These are phyloP conservation scores for Pseudococcus longispinus DNA, from an alignment of 2,888 invertebrate species.

Conservation along the genomic window DNA sequence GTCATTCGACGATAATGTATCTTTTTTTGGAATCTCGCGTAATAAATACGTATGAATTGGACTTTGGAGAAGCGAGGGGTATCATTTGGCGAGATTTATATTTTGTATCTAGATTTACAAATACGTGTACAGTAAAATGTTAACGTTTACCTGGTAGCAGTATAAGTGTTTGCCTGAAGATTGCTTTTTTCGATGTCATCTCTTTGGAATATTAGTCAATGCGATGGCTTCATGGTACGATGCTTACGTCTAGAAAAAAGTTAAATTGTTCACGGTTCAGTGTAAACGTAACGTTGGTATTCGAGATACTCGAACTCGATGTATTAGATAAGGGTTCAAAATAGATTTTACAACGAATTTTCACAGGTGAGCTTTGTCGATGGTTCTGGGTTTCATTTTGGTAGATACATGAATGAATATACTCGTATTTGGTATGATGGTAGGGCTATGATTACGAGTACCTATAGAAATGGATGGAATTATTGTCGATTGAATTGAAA, in stretches of 20 bases:
- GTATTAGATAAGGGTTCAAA: background rate
- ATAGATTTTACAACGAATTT: background rate
- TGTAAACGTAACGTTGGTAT: slow-evolving; percentile 13
- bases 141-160: slow-evolving; percentile 28
- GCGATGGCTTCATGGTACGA: slow-evolving; percentile 4
- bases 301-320: background rate
- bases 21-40: background rate
- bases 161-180: slow-evolving; percentile 35
- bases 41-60: slow-evolving; percentile 13
- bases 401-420: background rate
- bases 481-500: too few species aligned
- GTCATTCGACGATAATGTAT: slow-evolving; percentile 21
- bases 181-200: slow-evolving; percentile 22
- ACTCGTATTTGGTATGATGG: too few species aligned
- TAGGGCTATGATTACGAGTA: too few species aligned
- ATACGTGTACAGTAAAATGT: background rate
- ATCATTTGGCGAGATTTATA: background rate
- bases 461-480: too few species aligned
- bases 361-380: background rate
- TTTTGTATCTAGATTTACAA: background rate
- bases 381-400: background rate
- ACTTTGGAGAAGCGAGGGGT: background rate
- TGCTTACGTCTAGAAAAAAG: background rate
- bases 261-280: slow-evolving; percentile 35
- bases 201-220: background rate